phyloP scores from a whole-genome alignment of 1,140 invertebrate genomes.

The Anastatus disparis region DNA sequence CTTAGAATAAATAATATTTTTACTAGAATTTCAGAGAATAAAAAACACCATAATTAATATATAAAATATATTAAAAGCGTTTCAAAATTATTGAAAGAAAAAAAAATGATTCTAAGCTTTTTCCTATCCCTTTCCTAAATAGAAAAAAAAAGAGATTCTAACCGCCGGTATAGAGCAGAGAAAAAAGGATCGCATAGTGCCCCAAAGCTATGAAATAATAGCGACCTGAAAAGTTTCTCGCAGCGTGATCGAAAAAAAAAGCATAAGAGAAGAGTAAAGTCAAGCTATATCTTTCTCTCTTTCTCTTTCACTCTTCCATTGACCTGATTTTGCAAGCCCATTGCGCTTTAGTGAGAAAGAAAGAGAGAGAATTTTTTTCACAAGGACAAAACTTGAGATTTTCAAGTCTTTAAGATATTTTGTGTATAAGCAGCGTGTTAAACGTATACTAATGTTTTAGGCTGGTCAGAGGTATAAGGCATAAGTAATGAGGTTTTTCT shows the following conservation, averaged over 20 bases:
- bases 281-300: too few species aligned
- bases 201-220: conserved; percentile 39
- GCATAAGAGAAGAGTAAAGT: conserved; percentile 6
- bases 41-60: too few species aligned
- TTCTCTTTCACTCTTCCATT: conserved; percentile 37
- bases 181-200: neutral
- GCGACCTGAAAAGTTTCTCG: conserved; percentile 39
- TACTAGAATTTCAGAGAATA: too few species aligned
- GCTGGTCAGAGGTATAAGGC: too few species aligned
- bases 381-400: conserved; percentile 37
- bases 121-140: neutral
- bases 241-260: conserved; percentile 40
- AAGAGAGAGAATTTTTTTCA: too few species aligned
- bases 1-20: too few species aligned
- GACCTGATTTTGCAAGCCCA: conserved; percentile 33
- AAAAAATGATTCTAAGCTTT: neutral
- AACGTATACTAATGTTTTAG: neutral
- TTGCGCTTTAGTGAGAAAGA: too few species aligned
- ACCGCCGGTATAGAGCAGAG: neutral
- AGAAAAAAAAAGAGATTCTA: too few species aligned
- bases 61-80: too few species aligned
- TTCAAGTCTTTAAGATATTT: conserved; percentile 26
- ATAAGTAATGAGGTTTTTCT: too few species aligned
- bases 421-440: too few species aligned
- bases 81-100: too few species aligned